These are phyloP conservation scores for Melieria omissa DNA, from an alignment of 2,888 invertebrate species.

Conservation along the genomic window DNA sequence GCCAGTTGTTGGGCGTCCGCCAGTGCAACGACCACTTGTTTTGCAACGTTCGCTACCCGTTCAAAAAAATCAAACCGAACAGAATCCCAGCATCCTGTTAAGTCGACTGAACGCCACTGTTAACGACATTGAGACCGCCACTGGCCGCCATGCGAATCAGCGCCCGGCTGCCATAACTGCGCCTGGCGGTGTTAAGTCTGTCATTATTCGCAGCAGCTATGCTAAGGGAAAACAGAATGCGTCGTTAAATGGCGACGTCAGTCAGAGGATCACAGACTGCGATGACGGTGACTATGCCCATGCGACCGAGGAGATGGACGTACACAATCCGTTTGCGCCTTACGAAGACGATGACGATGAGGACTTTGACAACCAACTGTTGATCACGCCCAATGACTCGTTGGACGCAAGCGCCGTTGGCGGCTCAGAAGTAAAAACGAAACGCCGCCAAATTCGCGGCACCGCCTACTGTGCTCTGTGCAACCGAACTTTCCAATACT, in stretches of 20 bases:
- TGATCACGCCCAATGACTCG: constrained; percentile 38
- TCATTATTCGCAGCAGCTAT: not conserved
- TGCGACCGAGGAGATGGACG: constrained; percentile 20
- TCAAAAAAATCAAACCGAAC: not conserved
- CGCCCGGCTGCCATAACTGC: too few species aligned
- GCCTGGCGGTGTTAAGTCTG: too few species aligned
- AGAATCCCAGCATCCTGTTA: not conserved
- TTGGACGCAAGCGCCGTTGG: constrained; percentile 27
- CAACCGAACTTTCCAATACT: constrained; percentile 53
- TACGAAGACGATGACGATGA: constrained; percentile 33
- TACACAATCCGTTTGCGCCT: not conserved
- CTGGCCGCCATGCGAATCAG: too few species aligned
- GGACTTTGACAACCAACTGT: constrained; percentile 42
- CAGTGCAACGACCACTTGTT: too few species aligned
- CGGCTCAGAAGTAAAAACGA: constrained; percentile 36
- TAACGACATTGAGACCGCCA: too few species aligned
- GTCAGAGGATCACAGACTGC: not conserved
- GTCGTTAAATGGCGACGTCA: constrained; percentile 10
- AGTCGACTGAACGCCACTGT: too few species aligned
- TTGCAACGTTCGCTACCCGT: not conserved
- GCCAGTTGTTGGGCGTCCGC: not conserved
- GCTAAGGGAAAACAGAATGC: constrained; percentile 10
- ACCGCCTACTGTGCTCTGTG: constrained; percentile 52
- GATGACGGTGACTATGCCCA: constrained; percentile 13
- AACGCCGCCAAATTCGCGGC: constrained; percentile 52